A percentile compares a stretch with the other conserved stretches of the same genome.
These are phyloP conservation scores for Aphelocoma californica DNA, from an alignment of 2,797 vertebrate species.

Conservation along the genomic window DNA sequence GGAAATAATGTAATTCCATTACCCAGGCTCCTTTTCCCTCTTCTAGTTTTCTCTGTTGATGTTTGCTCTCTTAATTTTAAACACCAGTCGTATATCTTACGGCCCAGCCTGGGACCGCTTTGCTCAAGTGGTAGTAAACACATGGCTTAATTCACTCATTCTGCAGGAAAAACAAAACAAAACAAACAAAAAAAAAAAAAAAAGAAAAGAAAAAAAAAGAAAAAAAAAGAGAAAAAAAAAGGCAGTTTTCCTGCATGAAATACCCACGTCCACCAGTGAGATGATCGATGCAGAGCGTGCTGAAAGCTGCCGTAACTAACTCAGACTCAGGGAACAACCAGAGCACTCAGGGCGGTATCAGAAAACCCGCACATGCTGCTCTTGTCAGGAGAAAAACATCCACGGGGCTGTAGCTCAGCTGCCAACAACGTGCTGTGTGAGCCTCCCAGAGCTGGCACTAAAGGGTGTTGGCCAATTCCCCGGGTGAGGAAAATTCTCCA, in stretches of 20 bases:
- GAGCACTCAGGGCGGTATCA: background rate
- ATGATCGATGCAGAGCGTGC: accelerated
- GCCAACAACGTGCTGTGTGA: accelerated
- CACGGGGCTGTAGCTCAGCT: background rate
- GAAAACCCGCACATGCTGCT: background rate
- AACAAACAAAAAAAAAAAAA: no score
- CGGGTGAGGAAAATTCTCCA: background rate
- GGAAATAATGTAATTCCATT: slow-evolving; percentile 4
- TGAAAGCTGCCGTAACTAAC: background rate
- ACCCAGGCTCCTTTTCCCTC: background rate
- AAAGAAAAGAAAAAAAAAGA: accelerated
- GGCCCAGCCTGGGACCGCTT: slow-evolving; percentile 5
- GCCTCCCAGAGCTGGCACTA: background rate
- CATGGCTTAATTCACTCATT: background rate
- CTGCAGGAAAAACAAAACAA: background rate
- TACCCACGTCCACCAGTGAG: accelerated
- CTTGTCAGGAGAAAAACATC: background rate
- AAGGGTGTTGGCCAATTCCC: background rate
- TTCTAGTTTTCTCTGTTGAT: background rate
- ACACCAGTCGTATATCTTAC: background rate
- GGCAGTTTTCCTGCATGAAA: background rate
- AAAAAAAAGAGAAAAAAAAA: accelerated
- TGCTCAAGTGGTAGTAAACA: slow-evolving; percentile 19
- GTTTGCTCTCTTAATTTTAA: slow-evolving; percentile 15
- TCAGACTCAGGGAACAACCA: background rate